Base-by-base conservation (phyloP, 2,797 vertebrate genomes). In the Selene dorsalis region DNA sequence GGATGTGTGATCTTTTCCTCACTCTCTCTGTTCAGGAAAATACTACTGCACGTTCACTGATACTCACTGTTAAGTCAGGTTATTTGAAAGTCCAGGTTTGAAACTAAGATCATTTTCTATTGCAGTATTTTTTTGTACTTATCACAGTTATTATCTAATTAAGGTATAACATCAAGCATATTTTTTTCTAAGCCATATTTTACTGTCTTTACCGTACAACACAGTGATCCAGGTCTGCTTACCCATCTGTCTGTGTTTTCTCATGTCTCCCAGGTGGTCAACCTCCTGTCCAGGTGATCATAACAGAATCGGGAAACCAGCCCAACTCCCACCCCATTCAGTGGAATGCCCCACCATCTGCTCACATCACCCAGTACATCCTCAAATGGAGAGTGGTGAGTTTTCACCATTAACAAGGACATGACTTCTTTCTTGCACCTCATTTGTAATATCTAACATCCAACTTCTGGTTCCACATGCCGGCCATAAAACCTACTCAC, bases 301-400 rank as follows among this genome's bases (percentile, higher is more conserved):
- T 99, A 78, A 96, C 97, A 4, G 98, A 99, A 88, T 94, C 94
- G 22, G 93, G 95, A 18, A 97, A 96, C 84, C 97, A 98, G 24
- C 96, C 97, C 35, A 94, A 98, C 91, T 97, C 97, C 1, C 98
- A 99, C 89, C 98, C 98, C 18, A 97, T 99, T 84, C 97, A 99
- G 82, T 99, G 98, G 98, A 98, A 96, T 0, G 94, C 95, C 3
- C 96, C 97, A 0, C 86, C 96, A 6, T 94, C 96, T 0, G 96
- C 96, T 47, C 98, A 98, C 86, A 97, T 99, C 92, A 94, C 94
- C 75, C 95, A 97, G 84, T 99, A 99, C 88, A 93, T 99, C 78
- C 95, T 99, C 72, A 96, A 96, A 77, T 99, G 98, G 98, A 97
- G 91, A 91, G 95, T 95, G 58, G 98, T 99, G 88, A 95, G 96